Conservation (phyloP, 2,113 vertebrate genomes). For the Spea multiplicata region DNA sequence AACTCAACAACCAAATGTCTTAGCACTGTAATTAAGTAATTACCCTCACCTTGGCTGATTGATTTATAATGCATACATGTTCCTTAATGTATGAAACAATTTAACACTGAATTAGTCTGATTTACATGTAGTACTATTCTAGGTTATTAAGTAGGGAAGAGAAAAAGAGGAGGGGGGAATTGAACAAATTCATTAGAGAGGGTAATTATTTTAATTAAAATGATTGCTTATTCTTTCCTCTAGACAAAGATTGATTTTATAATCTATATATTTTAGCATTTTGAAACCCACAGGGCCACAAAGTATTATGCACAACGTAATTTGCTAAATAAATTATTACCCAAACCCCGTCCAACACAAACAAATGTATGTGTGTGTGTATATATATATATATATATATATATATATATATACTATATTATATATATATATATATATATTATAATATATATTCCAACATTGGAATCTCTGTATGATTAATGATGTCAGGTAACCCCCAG, state of each 20-base stretch:
- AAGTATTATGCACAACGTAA: no score
- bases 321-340: no score
- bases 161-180: slow-evolving; percentile 1
- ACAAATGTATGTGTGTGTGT: no score
- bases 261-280: not conserved
- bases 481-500: no score
- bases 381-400: no score
- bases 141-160: slow-evolving; percentile 21
- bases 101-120: slow-evolving; percentile 30
- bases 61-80: slow-evolving; percentile 40
- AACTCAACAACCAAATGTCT: not conserved
- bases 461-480: no score
- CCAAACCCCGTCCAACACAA: no score
- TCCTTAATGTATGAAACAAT: slow-evolving; percentile 35
- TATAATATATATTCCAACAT: no score
- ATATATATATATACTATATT: no score
- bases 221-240: not conserved
- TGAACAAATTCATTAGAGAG: not conserved
- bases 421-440: no score
- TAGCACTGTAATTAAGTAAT: slow-evolving; percentile 35
- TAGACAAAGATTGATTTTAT: slow-evolving; percentile 4
- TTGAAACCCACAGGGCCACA: not conserved
- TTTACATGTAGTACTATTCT: slow-evolving; percentile 22
- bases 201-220: slow-evolving; percentile 5
- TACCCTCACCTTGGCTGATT: slow-evolving; percentile 31